Evolutionary conservation across 2,797 vertebrate species (phyloP).

Genomic region (Danio kyathit): DNA sequence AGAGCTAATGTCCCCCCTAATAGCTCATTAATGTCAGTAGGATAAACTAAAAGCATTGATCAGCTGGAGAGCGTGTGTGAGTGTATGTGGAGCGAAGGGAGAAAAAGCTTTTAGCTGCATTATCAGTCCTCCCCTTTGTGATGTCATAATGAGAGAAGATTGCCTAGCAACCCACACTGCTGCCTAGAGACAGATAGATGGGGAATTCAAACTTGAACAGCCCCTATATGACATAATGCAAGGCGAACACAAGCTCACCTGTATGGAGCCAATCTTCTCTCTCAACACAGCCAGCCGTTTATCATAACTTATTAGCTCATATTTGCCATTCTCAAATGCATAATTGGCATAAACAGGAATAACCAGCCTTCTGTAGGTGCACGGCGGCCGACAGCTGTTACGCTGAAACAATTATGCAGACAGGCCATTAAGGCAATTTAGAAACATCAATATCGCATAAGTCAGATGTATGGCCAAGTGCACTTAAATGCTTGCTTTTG

Average conservation of each 20-base stretch:
- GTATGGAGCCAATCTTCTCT: neutral
- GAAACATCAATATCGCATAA: constrained; percentile 44
- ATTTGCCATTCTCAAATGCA: neutral
- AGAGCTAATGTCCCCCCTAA: constrained; percentile 33
- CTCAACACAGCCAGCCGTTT: neutral
- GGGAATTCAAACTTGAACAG: constrained; percentile 42
- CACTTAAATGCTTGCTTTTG: constrained; percentile 20
- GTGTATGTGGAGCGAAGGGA: neutral
- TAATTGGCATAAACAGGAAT: constrained; percentile 2
- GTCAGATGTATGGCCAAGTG: constrained; percentile 18
- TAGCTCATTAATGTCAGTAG: constrained; percentile 43
- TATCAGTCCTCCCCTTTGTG: constrained; percentile 45
- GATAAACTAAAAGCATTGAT: constrained; percentile 48
- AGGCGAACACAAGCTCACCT: constrained; percentile 42
- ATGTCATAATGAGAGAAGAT: constrained; percentile 53
- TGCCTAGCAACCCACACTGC: constrained; percentile 51
- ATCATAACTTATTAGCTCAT: neutral
- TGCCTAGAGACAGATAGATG: constrained; percentile 35
- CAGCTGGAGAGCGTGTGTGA: constrained; percentile 6
- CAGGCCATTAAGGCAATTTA: constrained; percentile 24
- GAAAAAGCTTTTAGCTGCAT: constrained; percentile 25
- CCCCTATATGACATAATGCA: constrained; percentile 33
- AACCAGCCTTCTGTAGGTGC: neutral
- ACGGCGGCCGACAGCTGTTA: constrained; percentile 13
- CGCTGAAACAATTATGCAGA: constrained; percentile 31